Evolutionary conservation across 2,888 invertebrate species (phyloP), one percentile per base, ranked within the genome.

Genomic region (Steinernema scapterisci): DNA sequence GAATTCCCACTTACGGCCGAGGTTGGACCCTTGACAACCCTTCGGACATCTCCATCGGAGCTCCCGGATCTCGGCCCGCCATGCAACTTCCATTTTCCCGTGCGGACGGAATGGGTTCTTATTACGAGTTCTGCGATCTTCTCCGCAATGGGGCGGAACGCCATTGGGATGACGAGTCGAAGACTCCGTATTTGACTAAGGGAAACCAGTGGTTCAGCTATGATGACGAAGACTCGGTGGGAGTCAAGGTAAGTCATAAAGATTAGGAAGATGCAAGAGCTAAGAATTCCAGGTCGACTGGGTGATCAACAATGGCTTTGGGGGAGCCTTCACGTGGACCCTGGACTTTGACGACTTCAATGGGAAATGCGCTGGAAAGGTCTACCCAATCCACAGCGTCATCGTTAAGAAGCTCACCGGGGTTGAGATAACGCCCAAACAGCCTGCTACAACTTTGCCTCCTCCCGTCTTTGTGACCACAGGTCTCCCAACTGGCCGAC

Each of bases 131-230:
- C 38, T 81, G 82, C 63, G 82, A 94, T 80, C 91, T 93, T 77
- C 90, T 95, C 13, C 91, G 91, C 79, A 91, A 92, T 79, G 91
- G 92, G 75, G 93, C 92, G 0, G 94, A 94, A 93, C 92, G 91
- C 46, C 92, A 94, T 11, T 91, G 92, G 25, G 91, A 92, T 85
- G 91, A 91, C 82, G 91, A 92, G 0, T 89, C 92, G 9, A 79
- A 92, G 81, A 80, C 79, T 21, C 82, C 82, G 0, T 81, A 75
- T 27, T 21, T 79, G 72, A 91, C 92, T 77, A 90, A 89, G 76
- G 90, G 91, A 0, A 93, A 94, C 87, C 95, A 95, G 85, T 95
- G 95, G 95, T 95, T 95, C 6, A 93, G 94, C 7, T 95, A 94
- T 84, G 95, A 95, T 86, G 95, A 95, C 88, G 91, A 92, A 45